Percentiles rank a stretch among this genome's conserved stretches.
These are phyloP conservation scores for Gnatocerus cornutus DNA, from an alignment of 2,888 invertebrate species.

Conservation along the genomic window DNA sequence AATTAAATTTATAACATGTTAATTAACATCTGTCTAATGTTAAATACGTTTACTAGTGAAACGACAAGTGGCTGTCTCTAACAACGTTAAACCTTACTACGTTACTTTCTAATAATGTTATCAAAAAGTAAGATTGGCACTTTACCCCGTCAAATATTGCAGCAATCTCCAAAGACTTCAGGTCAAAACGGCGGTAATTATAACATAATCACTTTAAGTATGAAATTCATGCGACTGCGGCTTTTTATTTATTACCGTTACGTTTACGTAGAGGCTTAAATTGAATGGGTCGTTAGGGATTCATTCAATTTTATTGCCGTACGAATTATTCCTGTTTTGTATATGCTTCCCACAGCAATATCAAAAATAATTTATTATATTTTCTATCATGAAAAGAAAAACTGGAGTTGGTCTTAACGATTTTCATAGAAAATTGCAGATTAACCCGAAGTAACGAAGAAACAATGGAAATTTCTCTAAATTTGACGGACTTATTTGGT, in stretches of 20 bases:
- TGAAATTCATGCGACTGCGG: constrained; percentile 19
- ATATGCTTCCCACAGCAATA: constrained; percentile 17
- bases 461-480: constrained; percentile 21
- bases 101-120: too few species aligned
- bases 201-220: constrained; percentile 25
- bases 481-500: constrained; percentile 9
- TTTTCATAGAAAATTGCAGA: neutral
- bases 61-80: too few species aligned
- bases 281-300: constrained; percentile 35
- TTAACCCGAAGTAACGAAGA: neutral
- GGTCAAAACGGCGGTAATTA: constrained; percentile 13
- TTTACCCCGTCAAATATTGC: too few species aligned
- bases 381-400: neutral
- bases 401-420: neutral
- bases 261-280: constrained; percentile 31
- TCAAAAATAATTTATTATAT: constrained; percentile 22
- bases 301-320: constrained; percentile 23
- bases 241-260: constrained; percentile 36
- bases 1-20: too few species aligned
- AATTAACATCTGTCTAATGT: too few species aligned
- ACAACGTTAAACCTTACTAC: too few species aligned
- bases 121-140: too few species aligned
- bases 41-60: too few species aligned
- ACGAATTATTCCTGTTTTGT: constrained; percentile 25
- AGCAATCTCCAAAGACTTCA: too few species aligned